Base-by-base conservation (phyloP, 2,113 vertebrate genomes). In the Sylvia atricapilla region DNA sequence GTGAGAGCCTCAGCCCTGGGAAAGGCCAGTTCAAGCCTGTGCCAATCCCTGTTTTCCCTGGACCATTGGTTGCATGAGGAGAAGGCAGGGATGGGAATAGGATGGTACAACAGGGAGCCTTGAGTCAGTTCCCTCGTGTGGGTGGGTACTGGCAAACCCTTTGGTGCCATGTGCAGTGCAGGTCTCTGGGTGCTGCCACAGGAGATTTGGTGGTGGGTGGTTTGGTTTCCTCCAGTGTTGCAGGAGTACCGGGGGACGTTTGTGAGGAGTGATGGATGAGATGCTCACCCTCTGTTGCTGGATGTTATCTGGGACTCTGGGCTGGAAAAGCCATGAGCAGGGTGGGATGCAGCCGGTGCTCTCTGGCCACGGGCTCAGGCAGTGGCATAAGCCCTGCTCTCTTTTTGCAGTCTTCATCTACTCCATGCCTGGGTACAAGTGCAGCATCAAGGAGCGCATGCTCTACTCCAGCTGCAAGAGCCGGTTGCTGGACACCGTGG, bases 401-500 rank as follows among this genome's bases (percentile, higher is more conserved):
- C 16, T 95, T 79, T 95, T 95, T 3, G 2, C 98, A 99, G 99
- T 99, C 76, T 99, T 99, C 89, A 99, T 99, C 97, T 99, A 99
- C 97, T 99, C 99, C 23, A 99, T 99, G 99, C 99, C 99, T 0
- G 99, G 99, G 5, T 99, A 99, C 97, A 99, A 98, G 94, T 99
- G 99, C 95, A 99, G 99, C 93, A 99, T 99, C 96, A 99, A 99
- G 90, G 99, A 99, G 82, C 98, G 99, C 79, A 99, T 99, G 99
- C 97, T 99, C 46, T 99, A 99, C 95, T 99, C 99, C 88, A 99
- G 99, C 98, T 99, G 99, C 97, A 99, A 99, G 98, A 99, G 99
- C 97, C 98, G 98, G 43, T 98, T 99, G 91, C 98, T 99, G 23
- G 99, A 99, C 84, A 99, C 99, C 0, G 99, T 98, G 87, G 99